Evolutionary conservation across 2,113 vertebrate genomes (phyloP).

Genomic region (Pitta sordida): DNA sequence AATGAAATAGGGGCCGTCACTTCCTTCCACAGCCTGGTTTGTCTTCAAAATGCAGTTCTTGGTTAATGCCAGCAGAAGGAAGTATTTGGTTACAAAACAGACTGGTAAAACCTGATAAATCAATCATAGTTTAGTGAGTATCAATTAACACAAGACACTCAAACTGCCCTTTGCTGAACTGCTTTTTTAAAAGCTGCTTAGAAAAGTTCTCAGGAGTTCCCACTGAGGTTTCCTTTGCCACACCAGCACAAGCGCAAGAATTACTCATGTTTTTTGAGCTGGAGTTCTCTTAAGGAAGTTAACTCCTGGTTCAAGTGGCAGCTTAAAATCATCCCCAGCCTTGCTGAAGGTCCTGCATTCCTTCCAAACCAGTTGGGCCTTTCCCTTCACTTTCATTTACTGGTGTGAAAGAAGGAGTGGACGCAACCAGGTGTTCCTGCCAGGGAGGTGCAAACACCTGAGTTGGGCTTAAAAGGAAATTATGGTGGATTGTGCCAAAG

Average conservation of each 20-base stretch:
- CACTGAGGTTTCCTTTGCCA: not conserved
- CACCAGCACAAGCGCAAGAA: not conserved
- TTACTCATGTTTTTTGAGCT: not conserved
- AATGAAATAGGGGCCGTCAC: not conserved
- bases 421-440: not conserved
- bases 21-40: not conserved
- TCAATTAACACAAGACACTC: not conserved
- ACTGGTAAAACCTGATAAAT: slow-evolving; percentile 12
- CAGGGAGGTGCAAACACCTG: not conserved
- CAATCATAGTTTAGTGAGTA: not conserved
- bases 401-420: not conserved
- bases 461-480: not conserved
- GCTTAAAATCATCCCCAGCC: not conserved
- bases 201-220: not conserved
- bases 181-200: not conserved
- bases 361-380: not conserved
- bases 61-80: slow-evolving; percentile 11
- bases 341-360: not conserved
- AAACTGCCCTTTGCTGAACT: no score
- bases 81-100: slow-evolving; percentile 20
- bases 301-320: not conserved
- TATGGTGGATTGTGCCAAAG: fast-evolving
- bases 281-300: not conserved
- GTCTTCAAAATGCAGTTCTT: slow-evolving; percentile 27
- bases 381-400: slow-evolving; percentile 12